Percentiles rank a stretch among this genome's conserved stretches.
These are phyloP conservation scores for Hypercompe scribonia DNA, from an alignment of 2,888 invertebrate genomes.

Conservation along the genomic window DNA sequence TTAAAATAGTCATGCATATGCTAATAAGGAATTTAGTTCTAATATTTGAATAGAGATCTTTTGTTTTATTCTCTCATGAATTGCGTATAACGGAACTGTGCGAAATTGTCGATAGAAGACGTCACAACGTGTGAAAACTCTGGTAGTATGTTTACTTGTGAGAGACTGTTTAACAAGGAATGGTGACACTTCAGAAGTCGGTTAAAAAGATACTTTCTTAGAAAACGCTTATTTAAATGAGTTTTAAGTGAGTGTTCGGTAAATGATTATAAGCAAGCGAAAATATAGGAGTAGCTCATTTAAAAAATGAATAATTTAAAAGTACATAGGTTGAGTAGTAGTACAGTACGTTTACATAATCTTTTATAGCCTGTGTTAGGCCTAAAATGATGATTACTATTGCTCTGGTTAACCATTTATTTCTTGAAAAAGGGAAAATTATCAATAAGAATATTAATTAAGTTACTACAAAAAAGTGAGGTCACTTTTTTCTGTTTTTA, in stretches of 20 bases:
- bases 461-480: no score
- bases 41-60: slow-evolving; percentile 67
- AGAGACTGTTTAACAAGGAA: slow-evolving; percentile 53
- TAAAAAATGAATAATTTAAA: no score
- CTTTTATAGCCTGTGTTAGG: no score
- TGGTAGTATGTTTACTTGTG: slow-evolving; percentile 59
- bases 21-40: slow-evolving; percentile 42
- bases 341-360: no score
- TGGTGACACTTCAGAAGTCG: slow-evolving; percentile 34
- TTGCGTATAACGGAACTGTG: slow-evolving; percentile 73
- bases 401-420: no score
- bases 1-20: slow-evolving; percentile 38
- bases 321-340: no score
- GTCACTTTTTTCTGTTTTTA: no score
- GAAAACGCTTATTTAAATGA: slow-evolving; percentile 17
- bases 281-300: no score
- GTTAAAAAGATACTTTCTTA: slow-evolving; percentile 35
- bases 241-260: not conserved
- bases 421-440: no score
- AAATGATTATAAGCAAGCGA: not conserved
- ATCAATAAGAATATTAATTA: no score
- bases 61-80: slow-evolving; percentile 80
- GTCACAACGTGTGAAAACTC: slow-evolving; percentile 69
- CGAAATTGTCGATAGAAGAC: slow-evolving; percentile 62
- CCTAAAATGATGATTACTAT: no score